Conservation (phyloP, 1,140 invertebrate genomes). For the Drosophila tristis region DNA sequence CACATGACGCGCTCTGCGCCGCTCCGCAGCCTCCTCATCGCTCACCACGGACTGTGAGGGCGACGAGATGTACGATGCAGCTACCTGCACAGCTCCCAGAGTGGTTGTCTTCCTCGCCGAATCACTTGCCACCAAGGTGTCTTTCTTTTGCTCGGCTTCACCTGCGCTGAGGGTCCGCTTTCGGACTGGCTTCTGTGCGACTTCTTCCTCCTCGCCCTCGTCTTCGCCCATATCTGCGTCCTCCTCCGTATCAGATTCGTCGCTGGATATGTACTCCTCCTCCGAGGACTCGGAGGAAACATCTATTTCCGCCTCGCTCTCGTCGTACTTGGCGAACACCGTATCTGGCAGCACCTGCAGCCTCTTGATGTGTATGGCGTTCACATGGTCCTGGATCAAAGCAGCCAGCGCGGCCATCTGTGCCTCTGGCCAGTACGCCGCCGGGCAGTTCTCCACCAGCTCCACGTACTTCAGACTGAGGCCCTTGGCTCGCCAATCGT, state of each 20-base stretch:
- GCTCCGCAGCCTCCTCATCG: not conserved
- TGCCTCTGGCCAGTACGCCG: constrained; percentile 34
- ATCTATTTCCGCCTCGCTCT: constrained; percentile 23
- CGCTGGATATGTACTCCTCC: constrained; percentile 42
- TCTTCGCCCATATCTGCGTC: constrained; percentile 12
- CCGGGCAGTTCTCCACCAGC: constrained; percentile 42
- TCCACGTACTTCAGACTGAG: constrained; percentile 62
- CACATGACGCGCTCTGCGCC: constrained; percentile 4
- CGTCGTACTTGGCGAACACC: constrained; percentile 27
- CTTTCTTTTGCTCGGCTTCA: not conserved
- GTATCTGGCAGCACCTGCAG: constrained; percentile 42
- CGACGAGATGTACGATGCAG: too few relatives aligned
- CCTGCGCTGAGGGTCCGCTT: not conserved
- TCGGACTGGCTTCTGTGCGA: not conserved
- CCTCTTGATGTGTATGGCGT: constrained; percentile 40
- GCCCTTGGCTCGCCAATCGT: constrained; percentile 57
- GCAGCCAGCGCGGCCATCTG: constrained; percentile 37
- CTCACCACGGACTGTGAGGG: too few relatives aligned
- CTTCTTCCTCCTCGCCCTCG: not conserved
- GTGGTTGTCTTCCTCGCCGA: too few relatives aligned
- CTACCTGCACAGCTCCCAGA: too few relatives aligned
- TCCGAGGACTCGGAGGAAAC: constrained; percentile 35
- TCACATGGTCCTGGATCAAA: constrained; percentile 30
- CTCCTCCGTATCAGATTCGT: constrained; percentile 23
- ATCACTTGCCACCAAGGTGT: too few relatives aligned